A percentile compares a stretch with the other conserved stretches of the same genome.
Evolutionary conservation across 2,113 vertebrate species (phyloP).

Genomic region (Cricetomys ansorgei): DNA sequence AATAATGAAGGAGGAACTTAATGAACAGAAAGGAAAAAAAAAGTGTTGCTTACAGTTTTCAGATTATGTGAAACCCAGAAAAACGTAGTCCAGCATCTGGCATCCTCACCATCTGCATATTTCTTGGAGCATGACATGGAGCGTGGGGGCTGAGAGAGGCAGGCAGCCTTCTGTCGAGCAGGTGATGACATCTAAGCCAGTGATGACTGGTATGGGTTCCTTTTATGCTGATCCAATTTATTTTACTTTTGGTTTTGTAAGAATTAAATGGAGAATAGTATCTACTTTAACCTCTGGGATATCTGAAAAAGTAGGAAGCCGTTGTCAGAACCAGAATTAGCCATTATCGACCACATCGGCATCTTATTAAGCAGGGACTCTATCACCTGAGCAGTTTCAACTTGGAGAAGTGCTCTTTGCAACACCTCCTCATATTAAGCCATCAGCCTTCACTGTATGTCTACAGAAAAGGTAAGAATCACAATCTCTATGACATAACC

Average conservation of each 20-base stretch:
- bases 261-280: neutral
- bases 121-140: neutral
- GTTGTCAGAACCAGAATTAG: slow-evolving; percentile 26
- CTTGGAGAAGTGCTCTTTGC: neutral
- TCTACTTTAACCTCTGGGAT: slow-evolving; percentile 59
- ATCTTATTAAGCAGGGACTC: neutral
- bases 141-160: neutral
- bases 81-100: slow-evolving; percentile 26
- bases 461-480: neutral
- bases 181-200: neutral
- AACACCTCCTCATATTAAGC: neutral
- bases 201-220: neutral
- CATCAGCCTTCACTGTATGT: neutral
- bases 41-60: slow-evolving; percentile 9
- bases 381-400: neutral
- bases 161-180: neutral
- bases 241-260: neutral
- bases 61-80: slow-evolving; percentile 25
- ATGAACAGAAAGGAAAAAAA: neutral
- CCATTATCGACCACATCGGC: slow-evolving; percentile 35
- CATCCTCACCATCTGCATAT: neutral
- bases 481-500: neutral
- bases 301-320: slow-evolving; percentile 41
- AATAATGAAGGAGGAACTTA: neutral
- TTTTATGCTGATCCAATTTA: neutral